These are phyloP conservation scores for Penaeus japonicus DNA, from an alignment of 1,140 invertebrate species.

Conservation along the genomic window DNA sequence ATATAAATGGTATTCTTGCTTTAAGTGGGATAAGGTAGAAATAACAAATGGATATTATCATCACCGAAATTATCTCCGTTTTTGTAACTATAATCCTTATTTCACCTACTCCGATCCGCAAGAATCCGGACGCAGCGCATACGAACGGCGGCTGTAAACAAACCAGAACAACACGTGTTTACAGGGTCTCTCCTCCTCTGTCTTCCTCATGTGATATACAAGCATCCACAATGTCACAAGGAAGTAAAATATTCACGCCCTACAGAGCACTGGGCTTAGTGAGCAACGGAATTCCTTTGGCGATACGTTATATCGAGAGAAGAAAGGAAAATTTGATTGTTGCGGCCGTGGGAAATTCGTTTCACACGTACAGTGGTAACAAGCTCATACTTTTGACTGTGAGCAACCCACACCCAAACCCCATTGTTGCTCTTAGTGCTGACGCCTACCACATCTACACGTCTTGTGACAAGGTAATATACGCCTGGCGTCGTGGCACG, in stretches of 20 bases:
- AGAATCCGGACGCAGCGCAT: no score
- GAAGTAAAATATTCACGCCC: slow-evolving; percentile 81
- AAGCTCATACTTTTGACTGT: slow-evolving; percentile 85
- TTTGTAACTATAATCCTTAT: no score
- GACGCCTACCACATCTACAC: slow-evolving; percentile 87
- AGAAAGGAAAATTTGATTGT: slow-evolving; percentile 88
- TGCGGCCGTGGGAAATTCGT: slow-evolving; percentile 87
- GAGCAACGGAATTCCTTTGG: slow-evolving; percentile 88
- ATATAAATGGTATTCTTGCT: no score
- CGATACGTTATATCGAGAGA: slow-evolving; percentile 82
- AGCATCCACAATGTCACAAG: slow-evolving; percentile 3
- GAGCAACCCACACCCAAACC: slow-evolving; percentile 79
- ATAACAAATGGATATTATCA: no score
- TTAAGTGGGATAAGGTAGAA: no score
- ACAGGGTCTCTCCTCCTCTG: no score
- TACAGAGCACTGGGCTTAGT: slow-evolving; percentile 89
- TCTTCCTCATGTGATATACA: no score
- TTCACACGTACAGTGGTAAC: slow-evolving; percentile 86
- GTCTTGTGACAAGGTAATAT: slow-evolving; percentile 77
- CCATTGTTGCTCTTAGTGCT: slow-evolving; percentile 82
- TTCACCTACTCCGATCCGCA: no score
- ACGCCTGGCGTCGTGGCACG: slow-evolving; percentile 86
- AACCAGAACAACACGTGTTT: no score
- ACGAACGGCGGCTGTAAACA: no score
- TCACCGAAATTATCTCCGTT: no score